A percentile compares a stretch with the other conserved stretches of the same genome.
Evolutionary conservation across 2,888 invertebrate genomes (phyloP).

Genomic region (Scaptomyza caliginosa): DNA sequence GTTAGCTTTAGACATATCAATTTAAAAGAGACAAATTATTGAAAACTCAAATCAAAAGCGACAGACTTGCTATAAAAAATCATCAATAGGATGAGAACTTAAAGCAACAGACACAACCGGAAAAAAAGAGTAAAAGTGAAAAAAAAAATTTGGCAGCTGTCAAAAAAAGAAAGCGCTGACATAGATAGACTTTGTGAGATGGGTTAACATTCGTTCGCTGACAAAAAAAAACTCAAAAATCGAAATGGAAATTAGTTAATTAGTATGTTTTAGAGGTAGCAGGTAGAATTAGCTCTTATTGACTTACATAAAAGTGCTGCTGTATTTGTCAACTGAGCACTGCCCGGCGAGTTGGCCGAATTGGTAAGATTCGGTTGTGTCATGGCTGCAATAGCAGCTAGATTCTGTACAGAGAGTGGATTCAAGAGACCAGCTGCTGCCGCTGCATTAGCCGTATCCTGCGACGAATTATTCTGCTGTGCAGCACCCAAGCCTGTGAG

Average conservation of each 20-base stretch:
- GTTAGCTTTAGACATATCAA: slow-evolving; percentile 8
- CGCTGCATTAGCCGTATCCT: slow-evolving; percentile 74
- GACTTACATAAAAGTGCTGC: slow-evolving; percentile 84
- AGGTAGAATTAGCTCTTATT: too few relatives aligned
- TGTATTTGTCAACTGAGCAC: slow-evolving; percentile 83
- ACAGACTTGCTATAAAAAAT: slow-evolving; percentile 39
- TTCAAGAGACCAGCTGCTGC: slow-evolving; percentile 86
- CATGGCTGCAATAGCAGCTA: slow-evolving; percentile 92
- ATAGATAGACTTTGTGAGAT: slow-evolving; percentile 7
- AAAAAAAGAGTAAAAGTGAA: background rate
- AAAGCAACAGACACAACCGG: background rate
- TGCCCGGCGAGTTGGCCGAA: slow-evolving; percentile 81
- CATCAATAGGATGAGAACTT: slow-evolving; percentile 31
- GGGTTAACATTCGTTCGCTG: too few relatives aligned
- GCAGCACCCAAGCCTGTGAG: slow-evolving; percentile 81
- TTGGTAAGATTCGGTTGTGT: slow-evolving; percentile 84
- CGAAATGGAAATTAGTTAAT: slow-evolving; percentile 30
- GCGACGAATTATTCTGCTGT: slow-evolving; percentile 80
- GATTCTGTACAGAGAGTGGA: slow-evolving; percentile 95
- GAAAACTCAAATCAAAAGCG: background rate
- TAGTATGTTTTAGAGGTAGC: too few relatives aligned
- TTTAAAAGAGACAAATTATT: background rate
- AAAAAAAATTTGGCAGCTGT: slow-evolving; percentile 35
- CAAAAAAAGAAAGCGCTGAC: slow-evolving; percentile 20
- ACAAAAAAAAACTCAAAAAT: too few relatives aligned